Base-by-base conservation (phyloP, 1,140 invertebrate genomes). In the Alviniconcha marisindica region DNA sequence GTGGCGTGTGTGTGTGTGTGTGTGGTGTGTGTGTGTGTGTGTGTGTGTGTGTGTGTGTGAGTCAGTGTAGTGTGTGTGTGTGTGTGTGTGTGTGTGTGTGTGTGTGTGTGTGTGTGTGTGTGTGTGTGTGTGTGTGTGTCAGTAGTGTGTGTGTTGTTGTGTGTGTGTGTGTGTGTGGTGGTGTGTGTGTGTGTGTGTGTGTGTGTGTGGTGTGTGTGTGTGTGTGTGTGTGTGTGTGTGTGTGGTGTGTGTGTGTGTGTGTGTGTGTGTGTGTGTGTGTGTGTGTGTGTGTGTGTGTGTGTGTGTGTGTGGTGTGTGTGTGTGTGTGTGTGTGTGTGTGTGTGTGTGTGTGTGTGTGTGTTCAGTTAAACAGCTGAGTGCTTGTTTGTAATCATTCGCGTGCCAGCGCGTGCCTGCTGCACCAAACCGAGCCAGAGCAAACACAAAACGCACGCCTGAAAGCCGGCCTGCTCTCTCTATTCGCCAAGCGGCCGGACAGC, bases 281-380 rank as follows among this genome's bases (percentile, higher is more conserved):
- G 28, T 7, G 63, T 66, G 63, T 33, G 28, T 33, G 63, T 33
- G 63, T 28, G 63, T 28, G 63, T 28, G 63, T 1, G 63, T 28
- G 63, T 28, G 63, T 28, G 63, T 28, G 63, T 28, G 63, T 28
- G 63, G 63, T 28, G 63, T 28, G 63, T 28, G 63, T 28, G 63
- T 28, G 63, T 28, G 63, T 28, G 63, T 28, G 63, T 28, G 63
- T 28, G 63, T 28, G 63, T 28, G 63, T 28, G 63, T 28, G 63
- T 48, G 44, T 48, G 44, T 48, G 44, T 66, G 63, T 66, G 63
- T 66, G 63, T 66, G 63, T 66, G 38, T 74, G 38, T 74, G 71
- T 74, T 21, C 44, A 12, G 31, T 33, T 12, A 18, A 28, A 44
- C 1, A 31, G 5, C 1, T 71, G 38, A 18, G 0, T 33, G 69